Conservation (phyloP, 2,113 vertebrate genomes). For the Oncorhynchus clarkii region DNA sequence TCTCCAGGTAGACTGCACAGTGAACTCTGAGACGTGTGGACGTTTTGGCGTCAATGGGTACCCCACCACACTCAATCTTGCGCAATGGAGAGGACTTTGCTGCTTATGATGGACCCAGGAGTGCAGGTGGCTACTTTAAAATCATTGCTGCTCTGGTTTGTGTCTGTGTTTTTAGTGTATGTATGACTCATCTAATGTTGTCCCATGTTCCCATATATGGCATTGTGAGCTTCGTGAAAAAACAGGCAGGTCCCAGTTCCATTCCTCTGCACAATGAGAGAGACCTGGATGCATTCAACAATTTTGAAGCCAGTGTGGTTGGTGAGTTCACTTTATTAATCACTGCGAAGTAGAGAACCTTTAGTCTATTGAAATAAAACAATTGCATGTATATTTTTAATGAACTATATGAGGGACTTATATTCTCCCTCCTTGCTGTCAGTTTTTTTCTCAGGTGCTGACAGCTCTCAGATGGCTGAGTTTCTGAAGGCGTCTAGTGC, state of each 20-base stretch:
- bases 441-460: conserved; percentile 52
- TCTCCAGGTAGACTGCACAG: conserved; percentile 53
- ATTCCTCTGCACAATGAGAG: conserved; percentile 29
- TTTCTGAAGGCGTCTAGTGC: conserved; percentile 44
- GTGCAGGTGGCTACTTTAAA: conserved; percentile 33
- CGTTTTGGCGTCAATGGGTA: conserved; percentile 52
- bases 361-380: too few relatives aligned
- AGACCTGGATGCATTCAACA: conserved; percentile 35
- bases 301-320: conserved; percentile 44
- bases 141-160: not conserved
- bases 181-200: not conserved
- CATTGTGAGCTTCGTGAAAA: conserved; percentile 56
- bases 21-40: conserved; percentile 46
- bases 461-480: conserved; percentile 40
- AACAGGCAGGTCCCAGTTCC: conserved; percentile 49
- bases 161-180: not conserved
- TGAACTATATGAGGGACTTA: not conserved
- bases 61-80: conserved; percentile 58
- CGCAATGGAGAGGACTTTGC: conserved; percentile 42
- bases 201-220: conserved; percentile 29
- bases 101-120: conserved; percentile 47
- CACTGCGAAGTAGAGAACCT: too few relatives aligned
- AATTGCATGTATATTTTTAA: too few relatives aligned
- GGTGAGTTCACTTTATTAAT: conserved; percentile 31
- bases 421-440: not conserved